Conservation (phyloP, 2,888 invertebrate genomes). For the Volucella inanis region DNA sequence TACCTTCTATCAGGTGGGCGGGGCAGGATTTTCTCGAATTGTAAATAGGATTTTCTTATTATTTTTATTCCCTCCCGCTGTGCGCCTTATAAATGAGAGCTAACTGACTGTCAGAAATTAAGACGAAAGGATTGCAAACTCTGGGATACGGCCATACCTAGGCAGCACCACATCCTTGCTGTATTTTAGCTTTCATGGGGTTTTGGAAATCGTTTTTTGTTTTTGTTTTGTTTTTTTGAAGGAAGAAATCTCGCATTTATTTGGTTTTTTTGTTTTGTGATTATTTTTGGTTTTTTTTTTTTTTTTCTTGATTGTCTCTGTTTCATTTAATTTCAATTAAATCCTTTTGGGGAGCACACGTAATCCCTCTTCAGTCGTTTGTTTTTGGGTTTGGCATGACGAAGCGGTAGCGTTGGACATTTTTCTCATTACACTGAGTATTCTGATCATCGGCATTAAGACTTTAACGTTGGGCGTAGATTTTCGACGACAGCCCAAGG, state of each 20-base stretch:
- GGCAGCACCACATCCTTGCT: slow-evolving; percentile 15
- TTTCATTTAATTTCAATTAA: slow-evolving; percentile 73
- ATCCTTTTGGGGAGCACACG: slow-evolving; percentile 66
- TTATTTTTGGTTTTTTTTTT: slow-evolving; percentile 20
- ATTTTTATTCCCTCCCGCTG: slow-evolving; percentile 53
- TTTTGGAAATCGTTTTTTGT: slow-evolving; percentile 28
- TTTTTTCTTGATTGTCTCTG: slow-evolving; percentile 36
- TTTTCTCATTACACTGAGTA: slow-evolving; percentile 41
- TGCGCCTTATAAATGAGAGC: slow-evolving; percentile 50
- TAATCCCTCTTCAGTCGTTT: slow-evolving; percentile 73
- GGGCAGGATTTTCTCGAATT: slow-evolving; percentile 58
- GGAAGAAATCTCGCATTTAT: slow-evolving; percentile 42
- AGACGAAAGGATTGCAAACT: slow-evolving; percentile 61
- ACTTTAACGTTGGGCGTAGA: slow-evolving; percentile 67
- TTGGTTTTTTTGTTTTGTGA: slow-evolving; percentile 41
- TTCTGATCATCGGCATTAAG: slow-evolving; percentile 73
- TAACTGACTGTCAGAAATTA: slow-evolving; percentile 32
- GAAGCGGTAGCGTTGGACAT: neutral
- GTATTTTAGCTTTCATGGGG: neutral
- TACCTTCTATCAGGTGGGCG: slow-evolving; percentile 23
- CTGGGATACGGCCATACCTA: slow-evolving; percentile 40
- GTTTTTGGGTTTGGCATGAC: slow-evolving; percentile 44
- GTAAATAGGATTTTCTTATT: slow-evolving; percentile 70
- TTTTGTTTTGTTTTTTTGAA: slow-evolving; percentile 30
- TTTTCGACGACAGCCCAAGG: slow-evolving; percentile 67